Evolutionary conservation across 1,140 invertebrate genomes (phyloP), one percentile per base, ranked within the genome.

Genomic region (Achatina immaculata): DNA sequence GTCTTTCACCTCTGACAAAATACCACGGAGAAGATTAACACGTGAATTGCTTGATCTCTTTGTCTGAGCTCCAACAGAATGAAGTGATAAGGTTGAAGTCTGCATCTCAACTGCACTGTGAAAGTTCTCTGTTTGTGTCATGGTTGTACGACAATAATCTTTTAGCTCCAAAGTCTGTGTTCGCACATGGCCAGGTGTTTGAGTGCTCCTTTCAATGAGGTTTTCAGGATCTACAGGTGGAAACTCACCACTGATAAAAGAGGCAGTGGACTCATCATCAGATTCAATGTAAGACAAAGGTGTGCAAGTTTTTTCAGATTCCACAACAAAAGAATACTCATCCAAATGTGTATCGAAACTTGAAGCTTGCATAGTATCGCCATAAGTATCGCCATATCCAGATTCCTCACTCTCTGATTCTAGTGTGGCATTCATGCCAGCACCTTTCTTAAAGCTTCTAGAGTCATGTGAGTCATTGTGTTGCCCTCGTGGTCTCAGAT

Each of bases 341-440:
- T 89, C 85, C 51, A 88, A 83, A 82, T 87, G 84, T 42, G 85
- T 87, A 81, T 89, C 88, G 85, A 90, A 89, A 84, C 88, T 90
- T 19, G 86, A 88, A 19, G 89, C 89, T 42, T 90, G 88, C 87
- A 89, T 88, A 28, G 88, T 90, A 83, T 89, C 83, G 3, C 79
- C 86, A 78, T 85, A 87, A 21, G 89, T 90, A 55, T 89, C 89
- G 82, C 87, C 89, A 85, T 90, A 90, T n/a, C 88, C 89, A 74
- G 89, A 90, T 77, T 90, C 89, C 71, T 90, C 89, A 65, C 88
- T 90, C 58, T 90, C 89, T 0, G 88, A 90, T 58, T 89, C 87
- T 45, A 87, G 9, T 31, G 78, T 62, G 28, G 78, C 78, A 66
- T 58, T 51, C 19, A 83, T 83, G 38, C 83, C 85, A 16, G 77